These are phyloP conservation scores for Phacellophora camtschatica DNA, from an alignment of 30 jellyfish, hydroid and myxozoan species.

Conservation along the genomic window DNA sequence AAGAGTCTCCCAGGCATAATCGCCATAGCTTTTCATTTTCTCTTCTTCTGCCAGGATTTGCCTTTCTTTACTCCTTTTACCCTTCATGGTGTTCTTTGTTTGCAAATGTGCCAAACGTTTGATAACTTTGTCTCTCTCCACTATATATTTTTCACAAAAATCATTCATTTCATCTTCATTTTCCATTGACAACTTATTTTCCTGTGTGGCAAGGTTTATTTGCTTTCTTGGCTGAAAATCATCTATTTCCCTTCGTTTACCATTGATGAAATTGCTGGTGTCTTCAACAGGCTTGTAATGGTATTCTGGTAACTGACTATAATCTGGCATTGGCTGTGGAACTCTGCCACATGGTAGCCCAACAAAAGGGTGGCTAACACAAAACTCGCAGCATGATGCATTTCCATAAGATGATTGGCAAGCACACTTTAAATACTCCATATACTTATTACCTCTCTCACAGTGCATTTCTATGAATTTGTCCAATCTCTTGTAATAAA, in stretches of 20 bases:
- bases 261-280: neutral
- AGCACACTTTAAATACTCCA: conserved; percentile 1
- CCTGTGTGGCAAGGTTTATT: neutral
- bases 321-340: conserved; percentile 42
- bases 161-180: neutral
- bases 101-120: conserved; percentile 1
- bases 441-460: conserved; percentile 29
- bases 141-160: neutral
- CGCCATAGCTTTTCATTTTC: neutral
- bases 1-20: conserved; percentile 9
- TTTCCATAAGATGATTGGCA: no score
- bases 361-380: neutral
- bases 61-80: neutral
- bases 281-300: neutral
- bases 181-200: neutral
- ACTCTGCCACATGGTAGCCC: conserved; percentile 35
- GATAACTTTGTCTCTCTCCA: neutral
- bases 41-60: neutral
- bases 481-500: neutral
- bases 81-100: neutral
- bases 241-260: conserved; percentile 20
- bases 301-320: conserved; percentile 4
- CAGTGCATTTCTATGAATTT: conserved; percentile 11
- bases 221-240: conserved; percentile 24
- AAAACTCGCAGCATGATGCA: neutral